These are phyloP conservation scores for Phasianus colchicus DNA, from an alignment of 2,113 vertebrate species.

Conservation along the genomic window DNA sequence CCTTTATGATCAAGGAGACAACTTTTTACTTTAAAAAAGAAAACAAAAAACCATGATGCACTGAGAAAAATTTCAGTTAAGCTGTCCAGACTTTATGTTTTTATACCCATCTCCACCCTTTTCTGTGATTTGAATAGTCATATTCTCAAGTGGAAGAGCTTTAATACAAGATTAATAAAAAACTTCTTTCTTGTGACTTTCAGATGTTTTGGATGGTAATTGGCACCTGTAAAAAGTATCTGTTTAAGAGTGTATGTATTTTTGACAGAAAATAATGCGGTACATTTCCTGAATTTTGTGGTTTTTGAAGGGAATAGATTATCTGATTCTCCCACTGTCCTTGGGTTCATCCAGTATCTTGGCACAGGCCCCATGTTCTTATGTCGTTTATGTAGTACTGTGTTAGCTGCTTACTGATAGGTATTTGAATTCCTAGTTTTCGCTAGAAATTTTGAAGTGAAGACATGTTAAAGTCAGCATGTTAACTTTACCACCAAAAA, in stretches of 20 bases:
- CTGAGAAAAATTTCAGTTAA: background rate
- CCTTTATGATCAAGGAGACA: background rate
- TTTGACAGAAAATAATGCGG: background rate
- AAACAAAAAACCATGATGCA: accelerated
- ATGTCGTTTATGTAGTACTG: background rate
- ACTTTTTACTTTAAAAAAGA: background rate
- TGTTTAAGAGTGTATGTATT: background rate
- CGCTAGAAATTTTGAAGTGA: background rate
- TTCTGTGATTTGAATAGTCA: background rate
- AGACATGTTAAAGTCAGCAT: background rate
- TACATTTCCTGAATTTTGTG: background rate
- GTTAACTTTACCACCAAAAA: background rate
- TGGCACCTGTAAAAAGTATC: background rate
- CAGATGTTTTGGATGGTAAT: background rate
- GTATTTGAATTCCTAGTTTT: background rate
- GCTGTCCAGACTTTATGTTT: background rate
- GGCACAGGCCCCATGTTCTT: background rate
- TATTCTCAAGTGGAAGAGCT: background rate
- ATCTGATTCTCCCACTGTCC: background rate
- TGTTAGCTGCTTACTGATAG: background rate
- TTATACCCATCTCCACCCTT: background rate
- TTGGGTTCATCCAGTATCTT: background rate
- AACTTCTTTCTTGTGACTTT: background rate
- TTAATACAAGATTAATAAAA: background rate
- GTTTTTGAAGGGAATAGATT: background rate